These are phyloP conservation scores for Adoxophyes honmai DNA, from an alignment of 1,140 invertebrate genomes.

Conservation along the genomic window DNA sequence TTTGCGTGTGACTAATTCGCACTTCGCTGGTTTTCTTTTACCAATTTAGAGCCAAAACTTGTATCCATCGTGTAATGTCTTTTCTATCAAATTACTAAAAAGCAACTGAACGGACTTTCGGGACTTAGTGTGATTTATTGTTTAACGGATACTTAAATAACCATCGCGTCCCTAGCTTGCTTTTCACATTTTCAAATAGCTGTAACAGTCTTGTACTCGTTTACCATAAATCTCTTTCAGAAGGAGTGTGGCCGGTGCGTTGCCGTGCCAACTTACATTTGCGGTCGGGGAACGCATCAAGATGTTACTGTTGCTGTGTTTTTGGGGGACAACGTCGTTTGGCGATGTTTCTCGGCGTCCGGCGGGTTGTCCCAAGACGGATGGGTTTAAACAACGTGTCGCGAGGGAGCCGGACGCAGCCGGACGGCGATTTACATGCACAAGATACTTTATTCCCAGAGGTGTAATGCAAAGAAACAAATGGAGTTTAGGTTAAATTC, in stretches of 20 bases:
- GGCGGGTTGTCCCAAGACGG: neutral
- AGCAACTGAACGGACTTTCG: no score
- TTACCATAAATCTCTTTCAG: slow-evolving; percentile 9
- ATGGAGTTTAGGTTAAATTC: no score
- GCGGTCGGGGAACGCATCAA: neutral
- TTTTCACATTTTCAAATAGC: slow-evolving; percentile 7
- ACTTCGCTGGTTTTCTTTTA: no score
- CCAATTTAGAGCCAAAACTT: no score
- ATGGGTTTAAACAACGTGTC: slow-evolving; percentile 13
- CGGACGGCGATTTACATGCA: neutral
- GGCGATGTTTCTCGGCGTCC: no score
- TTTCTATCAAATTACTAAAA: no score
- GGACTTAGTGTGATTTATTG: slow-evolving; percentile 6
- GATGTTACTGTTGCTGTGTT: neutral
- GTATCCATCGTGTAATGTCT: no score
- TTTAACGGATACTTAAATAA: neutral
- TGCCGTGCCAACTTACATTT: neutral
- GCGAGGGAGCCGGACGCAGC: neutral
- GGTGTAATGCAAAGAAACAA: no score
- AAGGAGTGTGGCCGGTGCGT: neutral
- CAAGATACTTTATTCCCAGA: neutral
- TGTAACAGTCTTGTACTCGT: slow-evolving; percentile 1
- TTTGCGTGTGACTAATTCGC: no score
- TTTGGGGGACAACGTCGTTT: no score
- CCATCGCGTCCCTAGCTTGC: neutral